phyloP scores from a whole-genome alignment of 2,888 invertebrate genomes.

The Thera britannica region DNA sequence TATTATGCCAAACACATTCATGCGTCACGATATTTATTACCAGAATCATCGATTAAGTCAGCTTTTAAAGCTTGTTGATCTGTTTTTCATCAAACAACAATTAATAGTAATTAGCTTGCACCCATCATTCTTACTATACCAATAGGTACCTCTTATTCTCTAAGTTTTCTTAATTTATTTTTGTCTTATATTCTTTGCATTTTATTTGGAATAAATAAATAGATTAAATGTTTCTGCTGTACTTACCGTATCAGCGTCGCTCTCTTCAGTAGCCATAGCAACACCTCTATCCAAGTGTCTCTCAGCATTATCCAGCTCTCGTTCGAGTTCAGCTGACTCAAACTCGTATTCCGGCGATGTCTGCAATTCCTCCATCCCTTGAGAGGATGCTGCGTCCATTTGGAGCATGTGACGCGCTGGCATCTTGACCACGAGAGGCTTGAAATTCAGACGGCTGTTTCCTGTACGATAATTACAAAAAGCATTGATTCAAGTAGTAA shows the following conservation, averaged over 20 bases:
- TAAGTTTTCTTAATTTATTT: background rate
- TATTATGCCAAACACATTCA: background rate
- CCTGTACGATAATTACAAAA: background rate
- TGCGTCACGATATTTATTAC: conserved; percentile 8
- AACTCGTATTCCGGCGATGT: conserved; percentile 68
- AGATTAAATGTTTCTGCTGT: background rate
- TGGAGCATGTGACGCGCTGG: conserved; percentile 59
- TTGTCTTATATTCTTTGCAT: no score
- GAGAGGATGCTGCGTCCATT: conserved; percentile 47
- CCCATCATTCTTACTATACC: background rate
- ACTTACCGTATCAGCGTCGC: conserved; percentile 78
- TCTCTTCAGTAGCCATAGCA: conserved; percentile 76
- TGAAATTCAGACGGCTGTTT: conserved; percentile 58
- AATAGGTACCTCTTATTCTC: background rate
- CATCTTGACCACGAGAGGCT: conserved; percentile 68
- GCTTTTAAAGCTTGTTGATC: conserved; percentile 7
- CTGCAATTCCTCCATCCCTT: conserved; percentile 68
- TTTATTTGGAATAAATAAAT: background rate
- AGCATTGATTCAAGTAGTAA: no score
- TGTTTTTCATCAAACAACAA: conserved; percentile 2
- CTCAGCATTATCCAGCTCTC: conserved; percentile 67
- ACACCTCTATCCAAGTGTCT: conserved; percentile 67
- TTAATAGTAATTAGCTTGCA: background rate
- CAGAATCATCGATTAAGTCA: background rate
- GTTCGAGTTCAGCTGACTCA: conserved; percentile 68